Percentiles rank a stretch among this genome's conserved stretches.
Conservation (phyloP, 1,140 invertebrate species). For the Zeugodacus cucurbitae region DNA sequence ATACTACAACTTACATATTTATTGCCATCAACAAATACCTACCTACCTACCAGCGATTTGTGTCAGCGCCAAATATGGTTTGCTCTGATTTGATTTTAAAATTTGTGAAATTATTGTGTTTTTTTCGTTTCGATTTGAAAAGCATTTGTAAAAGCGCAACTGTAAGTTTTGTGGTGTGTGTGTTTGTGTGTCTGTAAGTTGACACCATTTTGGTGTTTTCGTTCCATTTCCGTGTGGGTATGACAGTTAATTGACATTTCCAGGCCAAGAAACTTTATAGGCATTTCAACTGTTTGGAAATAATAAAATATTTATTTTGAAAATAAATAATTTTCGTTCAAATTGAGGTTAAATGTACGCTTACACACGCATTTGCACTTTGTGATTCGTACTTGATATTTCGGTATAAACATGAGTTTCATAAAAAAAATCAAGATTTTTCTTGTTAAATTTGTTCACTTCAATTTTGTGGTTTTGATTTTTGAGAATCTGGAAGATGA, state of each 20-base stretch:
- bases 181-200: background rate
- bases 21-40: background rate
- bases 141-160: background rate
- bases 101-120: background rate
- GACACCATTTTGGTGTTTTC: background rate
- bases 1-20: background rate
- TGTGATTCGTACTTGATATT: too few species aligned
- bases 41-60: background rate
- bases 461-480: too few species aligned
- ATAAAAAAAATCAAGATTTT: too few species aligned
- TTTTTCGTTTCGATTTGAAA: background rate
- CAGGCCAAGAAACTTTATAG: background rate
- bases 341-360: too few species aligned
- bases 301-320: background rate
- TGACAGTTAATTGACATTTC: background rate
- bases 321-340: too few species aligned
- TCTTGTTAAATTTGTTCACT: too few species aligned
- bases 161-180: background rate
- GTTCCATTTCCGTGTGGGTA: background rate
- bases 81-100: slow-evolving; percentile 20
- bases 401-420: too few species aligned
- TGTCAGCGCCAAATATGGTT: background rate
- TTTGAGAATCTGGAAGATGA: too few species aligned
- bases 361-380: too few species aligned
- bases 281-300: background rate